Evolutionary conservation across 2,888 invertebrate species (phyloP), one percentile per base, ranked within the genome.

Genomic region (Liposcelis brunnea): DNA sequence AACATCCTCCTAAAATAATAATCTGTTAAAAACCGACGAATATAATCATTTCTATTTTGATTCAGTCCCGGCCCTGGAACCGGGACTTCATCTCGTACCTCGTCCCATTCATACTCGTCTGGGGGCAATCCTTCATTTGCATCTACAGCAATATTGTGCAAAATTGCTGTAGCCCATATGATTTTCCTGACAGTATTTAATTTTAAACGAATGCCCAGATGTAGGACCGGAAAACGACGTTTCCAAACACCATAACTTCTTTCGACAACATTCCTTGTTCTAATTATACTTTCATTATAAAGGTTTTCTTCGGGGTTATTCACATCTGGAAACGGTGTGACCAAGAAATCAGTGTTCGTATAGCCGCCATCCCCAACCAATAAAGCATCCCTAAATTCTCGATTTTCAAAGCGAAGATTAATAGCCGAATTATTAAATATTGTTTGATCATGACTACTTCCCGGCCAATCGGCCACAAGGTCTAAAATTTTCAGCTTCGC

Each of bases 401-500:
- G 35, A 10, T 12, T 37, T 31, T 45, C 38, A 16, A 47, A 31
- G 11, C 44, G 46, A 31, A 38, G 32, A 10, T 37, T 16, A 10
- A 47, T n/a, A 2, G 16, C 12, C 12, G 46, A 47, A 11, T 40
- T 26, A 18, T 48, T 48, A 15, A 47, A 48, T 16, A 47, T 48
- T 3, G 19, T 47, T 14, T 34, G 35, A 14, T 48, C 46, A 18
- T 48, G 48, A 2, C 42, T 18, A 12, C 44, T 37, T 16, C 48
- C 48, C 6, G 18, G 46, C 46, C 48, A 48, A 10, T 46, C 14
- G 6, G 46, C 33, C 2, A 47, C 48, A 31, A 48, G 12, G 16
- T 48, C 43, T 33, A 12, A 33, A 15, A 48, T 43, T 2, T 43
- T 31, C 37, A 48, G 19, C 2, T 47, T 16, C 8, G 42, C 12